Evolutionary conservation across 2,113 vertebrate genomes (phyloP).

Genomic region (Rhabdomys dilectus): DNA sequence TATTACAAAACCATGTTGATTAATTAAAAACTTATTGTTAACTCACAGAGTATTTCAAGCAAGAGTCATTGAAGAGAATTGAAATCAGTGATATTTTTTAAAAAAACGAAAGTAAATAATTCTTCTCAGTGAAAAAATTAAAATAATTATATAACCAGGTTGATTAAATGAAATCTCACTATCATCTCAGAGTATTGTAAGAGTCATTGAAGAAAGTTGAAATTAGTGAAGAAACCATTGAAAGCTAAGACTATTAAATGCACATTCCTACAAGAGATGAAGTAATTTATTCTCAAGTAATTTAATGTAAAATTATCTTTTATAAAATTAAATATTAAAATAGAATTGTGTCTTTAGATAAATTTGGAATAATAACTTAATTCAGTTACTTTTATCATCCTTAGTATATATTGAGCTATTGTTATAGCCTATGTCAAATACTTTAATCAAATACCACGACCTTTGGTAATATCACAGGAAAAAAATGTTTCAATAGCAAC

Average conservation of each 20-base stretch:
- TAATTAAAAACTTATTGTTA: background rate
- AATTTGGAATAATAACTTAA: background rate
- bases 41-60: background rate
- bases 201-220: no score
- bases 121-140: no score
- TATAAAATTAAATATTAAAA: background rate
- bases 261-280: background rate
- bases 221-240: background rate
- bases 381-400: background rate
- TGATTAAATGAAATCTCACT: no score
- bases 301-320: background rate
- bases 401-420: background rate
- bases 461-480: background rate
- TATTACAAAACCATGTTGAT: background rate
- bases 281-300: background rate
- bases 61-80: background rate
- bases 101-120: no score
- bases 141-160: no score
- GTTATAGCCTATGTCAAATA: background rate
- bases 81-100: background rate
- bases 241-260: background rate
- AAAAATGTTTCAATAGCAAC: background rate
- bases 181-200: no score
- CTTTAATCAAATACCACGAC: background rate
- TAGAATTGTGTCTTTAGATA: background rate